Conservation (phyloP, 2,797 vertebrate genomes). For the Neopelma chrysocephalum region DNA sequence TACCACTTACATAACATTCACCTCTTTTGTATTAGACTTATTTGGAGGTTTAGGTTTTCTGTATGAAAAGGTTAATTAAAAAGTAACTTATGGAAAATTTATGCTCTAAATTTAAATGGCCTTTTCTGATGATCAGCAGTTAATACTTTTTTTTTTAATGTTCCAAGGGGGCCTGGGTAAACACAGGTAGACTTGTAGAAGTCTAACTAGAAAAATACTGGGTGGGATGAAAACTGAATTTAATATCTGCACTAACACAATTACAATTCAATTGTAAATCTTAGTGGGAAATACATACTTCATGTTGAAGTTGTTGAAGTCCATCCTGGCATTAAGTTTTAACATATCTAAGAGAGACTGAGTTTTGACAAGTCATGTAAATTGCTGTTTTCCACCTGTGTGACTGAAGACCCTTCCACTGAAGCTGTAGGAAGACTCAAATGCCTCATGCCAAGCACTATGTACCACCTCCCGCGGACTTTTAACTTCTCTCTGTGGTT, state of each 20-base stretch:
- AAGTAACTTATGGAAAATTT: neutral
- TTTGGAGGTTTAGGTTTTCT: neutral
- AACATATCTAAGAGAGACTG: neutral
- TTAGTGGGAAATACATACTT: neutral
- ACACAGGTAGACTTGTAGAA: neutral
- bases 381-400: neutral
- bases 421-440: neutral
- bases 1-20: neutral
- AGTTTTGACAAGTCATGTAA: neutral
- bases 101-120: neutral
- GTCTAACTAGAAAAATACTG: neutral
- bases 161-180: neutral
- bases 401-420: neutral
- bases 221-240: neutral
- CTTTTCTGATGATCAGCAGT: neutral
- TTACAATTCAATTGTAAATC: neutral
- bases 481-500: neutral
- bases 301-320: neutral
- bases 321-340: neutral
- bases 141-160: neutral
- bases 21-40: neutral
- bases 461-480: fast-evolving
- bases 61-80: neutral
- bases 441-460: neutral
- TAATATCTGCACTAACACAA: constrained; percentile 8